Base-by-base conservation (phyloP, 2,797 vertebrate genomes). In the Sphenopsis melanotis region DNA sequence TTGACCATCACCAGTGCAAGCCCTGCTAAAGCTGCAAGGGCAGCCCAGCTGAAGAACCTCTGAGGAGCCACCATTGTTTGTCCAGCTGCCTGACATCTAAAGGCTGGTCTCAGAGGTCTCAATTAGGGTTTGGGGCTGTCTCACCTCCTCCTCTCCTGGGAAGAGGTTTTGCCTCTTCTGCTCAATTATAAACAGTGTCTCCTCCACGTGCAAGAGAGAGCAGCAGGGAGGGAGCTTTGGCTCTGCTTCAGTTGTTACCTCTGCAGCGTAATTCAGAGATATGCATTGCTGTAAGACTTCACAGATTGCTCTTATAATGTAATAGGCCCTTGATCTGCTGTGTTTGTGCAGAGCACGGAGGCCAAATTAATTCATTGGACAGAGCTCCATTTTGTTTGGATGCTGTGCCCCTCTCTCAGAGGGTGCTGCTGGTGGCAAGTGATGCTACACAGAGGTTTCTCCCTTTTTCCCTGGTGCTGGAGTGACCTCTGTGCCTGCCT, bases 81-180 rank as follows among this genome's bases (percentile, higher is more conserved):
- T 39, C 70, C 24, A 15, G 47, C 87, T 89, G 90, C 41, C 5
- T 82, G 86, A 37, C 70, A 59, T 41, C 83, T 46, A 44, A 79
- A 56, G 30, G 22, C 55, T 89, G 76, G 72, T 96, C 96, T 97
- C 95, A 6, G 6, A 90, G 96, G 96, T 76, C 92, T 96, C 95
- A 96, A 91, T 96, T 96, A 95, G 64, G 79, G 32, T 4, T 66
- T 8, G 30, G 64, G 64, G 27, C 71, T 87, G 81, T 15, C 46
- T 81, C 0, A 2, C 36, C 74, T 66, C 56, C 74, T 4, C 3
- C 81, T 92, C 95, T 65, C 93, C 74, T 52, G 93, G 91, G 95
- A 95, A 19, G 30, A 87, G 66, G 9, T 61, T 90, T 91, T 81
- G 63, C 82, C 63, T 79, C 72, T 84, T 95, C 95, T 83, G 60